Evolutionary conservation across 2,888 invertebrate genomes (phyloP), one percentile per base, ranked within the genome.

Genomic region (Drosophila acutilabella): DNA sequence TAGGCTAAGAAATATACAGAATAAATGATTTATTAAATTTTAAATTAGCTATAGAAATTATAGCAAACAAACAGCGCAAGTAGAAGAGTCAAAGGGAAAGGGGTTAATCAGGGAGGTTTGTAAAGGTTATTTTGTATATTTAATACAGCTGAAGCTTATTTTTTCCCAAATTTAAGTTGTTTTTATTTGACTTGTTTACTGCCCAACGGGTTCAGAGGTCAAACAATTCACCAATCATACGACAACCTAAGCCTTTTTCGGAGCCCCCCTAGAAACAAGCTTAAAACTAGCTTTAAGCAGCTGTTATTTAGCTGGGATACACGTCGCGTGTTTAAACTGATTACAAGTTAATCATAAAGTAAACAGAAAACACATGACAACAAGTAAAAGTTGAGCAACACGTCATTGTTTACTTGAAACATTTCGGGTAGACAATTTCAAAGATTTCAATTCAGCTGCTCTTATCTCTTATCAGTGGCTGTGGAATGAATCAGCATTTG

Each of bases 321-420:
- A 40, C 38, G 11, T 48, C 47, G 11, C 16, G 4, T 47, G 18
- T n/a, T 58, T 48, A 23, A 1, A 16, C 5, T 74, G 52, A 53
- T 59, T 59, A 36, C 11, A 11, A 36, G 13, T 36, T 36, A 36
- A 13, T 36, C 36, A 53, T 59, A 51, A 20, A 26, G 8, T n/a
- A 30, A 44, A 51, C 38, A 44, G 54, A 36, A 44, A 74, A 78
- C 78, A 44, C 64, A 58, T 62, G 88, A 82, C 68, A 71, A 61
- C 7, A 68, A 82, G 80, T 77, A 80, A 82, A 88, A 82, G 82
- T 82, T 64, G 36, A 60, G 68, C 62, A 56, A 85, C 88, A 88
- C 82, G 82, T 82, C 88, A 82, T 80, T 85, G 88, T 84, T 87
- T 75, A 80, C 66, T 57, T 23, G 70, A 23, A 40, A 42, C 30